Percentiles rank a stretch among this genome's conserved stretches.
These are phyloP conservation scores for Poecile montanus DNA, from an alignment of 2,797 vertebrate genomes.

Conservation along the genomic window DNA sequence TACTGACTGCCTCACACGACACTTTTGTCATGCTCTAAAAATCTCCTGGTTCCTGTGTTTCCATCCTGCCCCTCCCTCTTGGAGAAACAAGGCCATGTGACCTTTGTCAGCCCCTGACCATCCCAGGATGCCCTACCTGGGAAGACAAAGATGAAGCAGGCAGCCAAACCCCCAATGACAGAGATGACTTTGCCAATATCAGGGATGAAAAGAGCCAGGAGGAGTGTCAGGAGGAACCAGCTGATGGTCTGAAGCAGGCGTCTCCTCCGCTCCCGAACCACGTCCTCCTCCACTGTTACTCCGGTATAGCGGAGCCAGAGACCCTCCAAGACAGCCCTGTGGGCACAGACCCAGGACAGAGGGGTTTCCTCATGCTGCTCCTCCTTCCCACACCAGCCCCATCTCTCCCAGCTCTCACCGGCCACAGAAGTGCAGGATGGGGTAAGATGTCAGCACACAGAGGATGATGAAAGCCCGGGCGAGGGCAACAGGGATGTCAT, in stretches of 20 bases:
- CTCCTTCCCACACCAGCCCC: not conserved
- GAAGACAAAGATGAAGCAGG: conserved; percentile 97
- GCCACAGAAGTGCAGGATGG: conserved; percentile 97
- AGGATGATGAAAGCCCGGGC: conserved; percentile 94
- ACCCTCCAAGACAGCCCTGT: conserved; percentile 92
- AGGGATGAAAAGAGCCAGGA: conserved; percentile 94
- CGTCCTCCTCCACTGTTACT: conserved; percentile 88
- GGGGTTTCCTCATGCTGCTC: accelerated
- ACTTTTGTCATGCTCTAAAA: not conserved
- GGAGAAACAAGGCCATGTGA: not conserved
- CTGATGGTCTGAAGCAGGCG: conserved; percentile 87
- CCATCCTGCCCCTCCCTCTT: not conserved
- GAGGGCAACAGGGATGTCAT: conserved; percentile 89
- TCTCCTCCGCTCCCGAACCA: conserved; percentile 85
- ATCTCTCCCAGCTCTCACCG: conserved; percentile 74
- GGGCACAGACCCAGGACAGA: not conserved
- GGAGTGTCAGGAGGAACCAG: conserved; percentile 92
- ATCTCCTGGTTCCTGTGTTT: not conserved
- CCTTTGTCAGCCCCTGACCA: no score
- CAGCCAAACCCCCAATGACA: conserved; percentile 91
- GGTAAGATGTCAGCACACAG: conserved; percentile 94
- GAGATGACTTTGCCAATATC: conserved; percentile 97
- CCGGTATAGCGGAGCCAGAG: conserved; percentile 93
- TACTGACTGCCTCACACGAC: not conserved
- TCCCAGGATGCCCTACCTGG: conserved; percentile 74